phyloP scores from a whole-genome alignment of 2,888 invertebrate genomes.

The Drosophila longiperda region DNA sequence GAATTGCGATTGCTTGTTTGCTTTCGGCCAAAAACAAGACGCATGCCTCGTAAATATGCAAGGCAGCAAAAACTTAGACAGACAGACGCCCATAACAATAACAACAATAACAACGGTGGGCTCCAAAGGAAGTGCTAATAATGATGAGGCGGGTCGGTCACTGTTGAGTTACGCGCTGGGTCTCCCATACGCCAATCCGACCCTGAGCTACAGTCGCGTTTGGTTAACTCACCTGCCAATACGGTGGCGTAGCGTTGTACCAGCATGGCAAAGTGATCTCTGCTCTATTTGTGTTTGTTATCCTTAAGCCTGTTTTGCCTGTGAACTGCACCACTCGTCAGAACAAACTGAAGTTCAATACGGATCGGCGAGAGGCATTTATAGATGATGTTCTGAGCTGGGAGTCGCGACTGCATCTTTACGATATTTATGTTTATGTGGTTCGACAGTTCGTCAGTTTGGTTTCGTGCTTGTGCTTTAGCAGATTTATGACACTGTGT shows the following conservation, averaged over 20 bases:
- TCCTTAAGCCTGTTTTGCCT: conserved; percentile 42
- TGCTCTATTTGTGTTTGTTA: neutral
- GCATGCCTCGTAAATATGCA: conserved; percentile 78
- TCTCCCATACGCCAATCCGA: conserved; percentile 26
- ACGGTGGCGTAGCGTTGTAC: conserved; percentile 34
- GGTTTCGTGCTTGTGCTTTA: conserved; percentile 68
- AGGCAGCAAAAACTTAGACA: conserved; percentile 75
- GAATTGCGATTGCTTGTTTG: conserved; percentile 49
- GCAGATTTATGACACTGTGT: conserved; percentile 81
- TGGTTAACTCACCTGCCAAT: conserved; percentile 69
- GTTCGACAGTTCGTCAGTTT: conserved; percentile 53
- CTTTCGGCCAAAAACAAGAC: conserved; percentile 64
- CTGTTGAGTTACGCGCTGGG: conserved; percentile 73
- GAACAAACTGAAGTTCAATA: conserved; percentile 53
- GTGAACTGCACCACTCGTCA: conserved; percentile 41
- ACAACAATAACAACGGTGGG: conserved; percentile 16
- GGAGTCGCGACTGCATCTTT: conserved; percentile 67
- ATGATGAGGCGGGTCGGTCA: conserved; percentile 69
- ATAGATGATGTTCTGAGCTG: conserved; percentile 58
- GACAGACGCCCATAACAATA: conserved; percentile 66
- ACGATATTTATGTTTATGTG: conserved; percentile 82
- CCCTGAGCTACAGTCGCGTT: conserved; percentile 49
- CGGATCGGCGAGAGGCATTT: conserved; percentile 52
- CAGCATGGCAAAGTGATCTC: conserved; percentile 18
- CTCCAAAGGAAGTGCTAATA: conserved; percentile 76